Base-by-base conservation (phyloP, 2,113 vertebrate genomes). In the Sinocyclocheilus maitianheensis region DNA sequence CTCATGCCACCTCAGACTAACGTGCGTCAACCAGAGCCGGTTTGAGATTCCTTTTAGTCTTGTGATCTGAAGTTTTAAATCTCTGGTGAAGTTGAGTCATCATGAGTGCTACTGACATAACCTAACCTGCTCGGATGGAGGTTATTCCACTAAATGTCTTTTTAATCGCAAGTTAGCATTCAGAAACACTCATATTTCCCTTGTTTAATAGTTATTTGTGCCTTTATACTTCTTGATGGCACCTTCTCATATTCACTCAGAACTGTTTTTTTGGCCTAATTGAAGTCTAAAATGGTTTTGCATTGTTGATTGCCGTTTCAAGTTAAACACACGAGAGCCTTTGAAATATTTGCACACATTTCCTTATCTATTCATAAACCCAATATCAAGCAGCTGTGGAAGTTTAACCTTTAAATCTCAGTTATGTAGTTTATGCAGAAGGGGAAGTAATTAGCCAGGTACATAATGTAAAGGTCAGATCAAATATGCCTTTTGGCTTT, bases 381-480 rank as follows among this genome's bases (percentile, higher is more conserved):
- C 89, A 89, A 85, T 89, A 87, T 91, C 87, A 88, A 90, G 88
- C 88, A 90, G 89, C 90, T 83, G 81, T 85, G 85, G 80, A 90
- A 91, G 90, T 87, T 93, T 93, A 93, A 94, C 93, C 92, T 95
- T 94, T 92, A 91, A 90, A 90, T 91, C 88, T 85, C 58, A 30
- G 84, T 77, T 82, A 90, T 92, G 89, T 77, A 77, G 67, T 88
- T 89, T 90, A 89, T 90, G 89, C 87, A 88, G 88, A 90, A 88
- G 88, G 82, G 87, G 91, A 94, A 86, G 91, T 93, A 93, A 95
- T 94, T 94, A 93, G 91, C 89, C 89, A 87, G 84, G 84, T 85
- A 69, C 81, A 84, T 77, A 84, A 86, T 77, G 88, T 90, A 94
- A 94, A 94, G 92, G 93, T 94, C 92, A 93, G 53, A 40, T 81